Base-by-base conservation (phyloP, 2,888 invertebrate genomes). In the Quadroppia sp. region DNA sequence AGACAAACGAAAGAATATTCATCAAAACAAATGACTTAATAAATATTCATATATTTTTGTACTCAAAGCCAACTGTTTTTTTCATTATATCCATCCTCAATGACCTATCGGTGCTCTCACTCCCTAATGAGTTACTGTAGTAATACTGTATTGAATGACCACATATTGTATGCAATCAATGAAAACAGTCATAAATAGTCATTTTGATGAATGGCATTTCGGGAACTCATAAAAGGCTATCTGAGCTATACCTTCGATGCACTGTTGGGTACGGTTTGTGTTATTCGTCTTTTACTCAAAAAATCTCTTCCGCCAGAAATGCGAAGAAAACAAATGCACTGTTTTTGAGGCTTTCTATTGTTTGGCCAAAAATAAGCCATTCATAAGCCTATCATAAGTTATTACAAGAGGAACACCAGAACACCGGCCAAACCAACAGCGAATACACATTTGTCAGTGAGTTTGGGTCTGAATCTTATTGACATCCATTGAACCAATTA, bases 351-450 rank as follows among this genome's bases (percentile, higher is more conserved):
- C 9, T 28, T 32, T 23, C 40, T 67, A 40, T 67, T 67, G 36
- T 67, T 67, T 25, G 11, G 17, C 61, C n/a, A 64, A n/a, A 64
- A 28, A 56, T 28, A 11, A 59, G 32, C 17, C 59, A 59, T 32
- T 59, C 59, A 67, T 67, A 67, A 67, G 67, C 67, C 67, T 67
- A 67, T 67, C 67, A 67, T 67, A 67, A 40, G 67, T 67, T 67
- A 67, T 67, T 67, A 67, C 15, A 67, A 32, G 40, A 36, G 67
- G 36, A 40, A 67, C 67, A 67, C 67, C 67, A 67, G 23, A 40
- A n/a, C 36, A 23, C 32, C 59, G 59, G 56, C 56, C 56, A 56
- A 28, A 56, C 56, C 56, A 17, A 59, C 42, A 67, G 40, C 17
- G 32, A 67, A 67, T 20, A 67, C n/a, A 67, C 40, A 67, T 67